Evolutionary conservation across 2,888 invertebrate species (phyloP).

Genomic region (Anthoptus insignis): DNA sequence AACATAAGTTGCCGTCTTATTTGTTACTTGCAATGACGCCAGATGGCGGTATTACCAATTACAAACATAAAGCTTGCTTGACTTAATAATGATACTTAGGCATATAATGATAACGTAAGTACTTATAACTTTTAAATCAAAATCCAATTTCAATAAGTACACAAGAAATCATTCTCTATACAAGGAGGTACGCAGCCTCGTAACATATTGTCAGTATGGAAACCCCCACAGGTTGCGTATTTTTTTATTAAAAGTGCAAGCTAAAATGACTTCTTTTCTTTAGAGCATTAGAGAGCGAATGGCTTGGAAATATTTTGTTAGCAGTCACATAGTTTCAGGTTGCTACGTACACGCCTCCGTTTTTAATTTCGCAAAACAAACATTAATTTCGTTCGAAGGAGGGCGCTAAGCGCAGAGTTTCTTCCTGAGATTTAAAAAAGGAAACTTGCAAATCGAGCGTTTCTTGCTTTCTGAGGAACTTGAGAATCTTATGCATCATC

Average conservation of each 20-base stretch:
- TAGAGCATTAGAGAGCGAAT: not conserved
- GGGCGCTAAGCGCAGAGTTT: conserved; percentile 47
- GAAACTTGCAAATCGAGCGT: conserved; percentile 34
- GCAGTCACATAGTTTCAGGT: conserved; percentile 21
- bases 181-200: no score
- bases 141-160: no score
- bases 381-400: conserved; percentile 72
- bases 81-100: no score
- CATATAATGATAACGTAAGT: no score
- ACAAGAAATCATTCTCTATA: no score
- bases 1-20: no score
- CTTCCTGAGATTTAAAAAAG: conserved; percentile 30
- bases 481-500: conserved; percentile 18
- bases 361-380: conserved; percentile 79
- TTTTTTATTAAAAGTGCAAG: not conserved
- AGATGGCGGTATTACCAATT: no score
- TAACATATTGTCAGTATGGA: no score
- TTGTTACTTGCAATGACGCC: no score
- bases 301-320: not conserved
- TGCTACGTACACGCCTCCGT: conserved; percentile 56
- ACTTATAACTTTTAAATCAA: no score
- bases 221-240: not conserved
- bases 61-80: no score
- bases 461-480: conserved; percentile 16
- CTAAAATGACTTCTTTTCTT: not conserved